Evolutionary conservation across 2,888 invertebrate species (phyloP).

Genomic region (Volucella bombylans): DNA sequence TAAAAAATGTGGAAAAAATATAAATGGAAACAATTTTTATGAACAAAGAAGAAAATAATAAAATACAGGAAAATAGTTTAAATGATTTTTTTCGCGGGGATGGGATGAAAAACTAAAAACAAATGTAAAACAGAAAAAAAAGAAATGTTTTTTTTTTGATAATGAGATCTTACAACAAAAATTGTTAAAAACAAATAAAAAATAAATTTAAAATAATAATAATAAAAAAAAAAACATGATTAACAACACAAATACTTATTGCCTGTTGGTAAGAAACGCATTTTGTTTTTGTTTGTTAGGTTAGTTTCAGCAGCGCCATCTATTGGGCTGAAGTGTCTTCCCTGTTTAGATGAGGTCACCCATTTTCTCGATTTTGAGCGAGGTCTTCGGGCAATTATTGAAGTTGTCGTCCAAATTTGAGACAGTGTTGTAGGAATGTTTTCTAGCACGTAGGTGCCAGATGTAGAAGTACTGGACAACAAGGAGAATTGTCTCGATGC

Average conservation of each 20-base stretch:
- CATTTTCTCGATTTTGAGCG: constrained; percentile 61
- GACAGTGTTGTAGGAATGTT: constrained; percentile 81
- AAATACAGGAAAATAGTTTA: constrained; percentile 13
- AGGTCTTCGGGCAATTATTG: constrained; percentile 75
- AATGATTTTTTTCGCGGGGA: constrained; percentile 2
- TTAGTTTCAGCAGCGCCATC: constrained; percentile 17
- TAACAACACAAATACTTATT: constrained; percentile 52
- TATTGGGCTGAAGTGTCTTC: not conserved
- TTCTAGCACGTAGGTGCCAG: constrained; percentile 78
- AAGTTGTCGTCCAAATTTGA: constrained; percentile 81
- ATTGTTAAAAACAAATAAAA: constrained; percentile 22
- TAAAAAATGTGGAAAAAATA: too few relatives aligned
- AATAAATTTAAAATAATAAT: constrained; percentile 15
- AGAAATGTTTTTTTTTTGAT: constrained; percentile 17
- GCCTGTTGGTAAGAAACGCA: constrained; percentile 70
- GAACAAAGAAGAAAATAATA: not conserved
- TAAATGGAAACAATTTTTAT: too few relatives aligned
- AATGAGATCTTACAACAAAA: constrained; percentile 66
- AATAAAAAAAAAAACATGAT: constrained; percentile 28
- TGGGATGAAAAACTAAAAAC: constrained; percentile 28
- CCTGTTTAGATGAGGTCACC: constrained; percentile 53
- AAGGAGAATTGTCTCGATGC: constrained; percentile 73
- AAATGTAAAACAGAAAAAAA: not conserved
- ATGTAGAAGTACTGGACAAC: constrained; percentile 75
- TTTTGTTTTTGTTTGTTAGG: constrained; percentile 25